Conservation (phyloP, 1,140 invertebrate species). For the Apis florea region DNA sequence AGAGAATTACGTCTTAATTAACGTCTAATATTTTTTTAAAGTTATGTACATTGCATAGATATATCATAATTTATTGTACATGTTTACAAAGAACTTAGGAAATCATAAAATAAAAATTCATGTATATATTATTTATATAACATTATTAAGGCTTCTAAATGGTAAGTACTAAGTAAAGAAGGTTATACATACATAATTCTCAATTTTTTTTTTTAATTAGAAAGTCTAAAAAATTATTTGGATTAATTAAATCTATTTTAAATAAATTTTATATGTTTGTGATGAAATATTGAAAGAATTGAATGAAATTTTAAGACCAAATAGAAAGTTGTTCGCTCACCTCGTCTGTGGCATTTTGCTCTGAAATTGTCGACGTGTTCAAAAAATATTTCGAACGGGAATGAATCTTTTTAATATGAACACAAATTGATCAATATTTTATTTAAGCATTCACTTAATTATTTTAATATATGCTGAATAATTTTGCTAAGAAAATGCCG, state of each 20-base stretch:
- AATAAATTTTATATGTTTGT: background rate
- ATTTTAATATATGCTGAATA: constrained; percentile 1
- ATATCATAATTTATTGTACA: no score
- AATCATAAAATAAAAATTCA: background rate
- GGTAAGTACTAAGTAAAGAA: constrained; percentile 26
- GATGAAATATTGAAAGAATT: constrained; percentile 5
- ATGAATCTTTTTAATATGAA: constrained; percentile 29
- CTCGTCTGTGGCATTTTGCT: constrained; percentile 77
- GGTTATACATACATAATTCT: constrained; percentile 55
- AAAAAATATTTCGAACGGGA: constrained; percentile 46
- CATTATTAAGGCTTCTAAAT: background rate
- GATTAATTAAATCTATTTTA: background rate
- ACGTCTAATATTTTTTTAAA: constrained; percentile 14
- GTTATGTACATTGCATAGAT: background rate
- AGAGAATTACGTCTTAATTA: constrained; percentile 14
- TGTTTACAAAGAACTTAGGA: background rate
- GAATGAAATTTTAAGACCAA: constrained; percentile 42
- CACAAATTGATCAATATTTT: background rate
- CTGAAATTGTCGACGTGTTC: constrained; percentile 71
- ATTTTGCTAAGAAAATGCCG: constrained; percentile 49
- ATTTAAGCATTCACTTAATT: constrained; percentile 1
- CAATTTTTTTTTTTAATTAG: background rate
- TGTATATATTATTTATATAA: background rate
- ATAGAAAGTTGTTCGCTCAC: constrained; percentile 67
- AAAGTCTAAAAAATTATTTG: background rate